Evolutionary conservation across 1,140 invertebrate genomes (phyloP).

Genomic region (Eurosta solidaginis): DNA sequence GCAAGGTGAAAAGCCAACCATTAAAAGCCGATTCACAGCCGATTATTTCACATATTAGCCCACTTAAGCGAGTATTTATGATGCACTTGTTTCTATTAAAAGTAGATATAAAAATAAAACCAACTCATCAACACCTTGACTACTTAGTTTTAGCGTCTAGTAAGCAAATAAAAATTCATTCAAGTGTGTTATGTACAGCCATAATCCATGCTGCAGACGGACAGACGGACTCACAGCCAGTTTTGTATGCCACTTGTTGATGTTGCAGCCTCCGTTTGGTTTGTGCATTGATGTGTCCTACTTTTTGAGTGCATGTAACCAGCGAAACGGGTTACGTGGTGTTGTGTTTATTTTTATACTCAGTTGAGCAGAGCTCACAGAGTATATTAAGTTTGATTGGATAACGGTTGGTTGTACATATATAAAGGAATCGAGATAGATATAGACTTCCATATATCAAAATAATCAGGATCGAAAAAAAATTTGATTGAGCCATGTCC

Average conservation of each 20-base stretch:
- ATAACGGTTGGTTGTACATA: too few species aligned
- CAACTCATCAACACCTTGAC: neutral
- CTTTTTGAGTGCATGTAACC: neutral
- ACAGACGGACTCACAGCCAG: neutral
- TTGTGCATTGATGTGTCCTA: neutral
- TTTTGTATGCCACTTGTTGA: neutral
- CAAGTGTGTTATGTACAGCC: neutral
- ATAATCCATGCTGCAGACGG: neutral
- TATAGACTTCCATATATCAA: too few species aligned
- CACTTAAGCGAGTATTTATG: too few species aligned
- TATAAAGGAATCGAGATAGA: too few species aligned
- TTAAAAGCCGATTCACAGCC: too few species aligned
- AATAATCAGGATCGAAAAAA: too few species aligned
- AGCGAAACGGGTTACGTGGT: neutral
- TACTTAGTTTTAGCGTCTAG: neutral
- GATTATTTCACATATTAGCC: too few species aligned
- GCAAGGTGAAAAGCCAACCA: too few species aligned
- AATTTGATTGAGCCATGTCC: too few species aligned
- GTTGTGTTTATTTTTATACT: slow-evolving; percentile 8
- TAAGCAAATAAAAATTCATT: neutral
- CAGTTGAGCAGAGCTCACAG: too few species aligned
- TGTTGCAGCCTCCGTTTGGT: neutral
- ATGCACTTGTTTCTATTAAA: too few species aligned
- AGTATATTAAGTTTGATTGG: too few species aligned
- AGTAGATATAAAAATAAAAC: neutral